Evolutionary conservation across 2,888 invertebrate species (phyloP).

Genomic region (Podabrus alpinus): DNA sequence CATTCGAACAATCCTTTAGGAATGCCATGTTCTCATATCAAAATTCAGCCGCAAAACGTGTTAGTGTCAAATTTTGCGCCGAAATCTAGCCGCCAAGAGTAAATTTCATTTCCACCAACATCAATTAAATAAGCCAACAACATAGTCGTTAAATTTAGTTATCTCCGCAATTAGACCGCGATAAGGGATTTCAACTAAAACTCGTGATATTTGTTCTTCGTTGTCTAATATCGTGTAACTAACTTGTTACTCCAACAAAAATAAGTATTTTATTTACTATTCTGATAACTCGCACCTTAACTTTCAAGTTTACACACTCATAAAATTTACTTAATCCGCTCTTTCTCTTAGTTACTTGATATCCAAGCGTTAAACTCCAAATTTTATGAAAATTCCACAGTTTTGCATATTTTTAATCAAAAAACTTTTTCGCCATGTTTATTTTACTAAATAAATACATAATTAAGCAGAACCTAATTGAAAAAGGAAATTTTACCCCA

Average conservation of each 20-base stretch:
- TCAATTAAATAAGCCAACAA: constrained; percentile 27
- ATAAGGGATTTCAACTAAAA: constrained; percentile 23
- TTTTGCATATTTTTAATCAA: background rate
- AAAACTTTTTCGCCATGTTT: background rate
- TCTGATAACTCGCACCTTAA: constrained; percentile 4
- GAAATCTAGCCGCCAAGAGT: constrained; percentile 12
- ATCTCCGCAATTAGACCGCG: constrained; percentile 28
- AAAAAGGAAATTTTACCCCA: background rate
- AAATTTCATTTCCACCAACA: constrained; percentile 19
- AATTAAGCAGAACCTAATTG: background rate
- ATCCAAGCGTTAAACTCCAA: background rate
- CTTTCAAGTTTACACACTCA: background rate
- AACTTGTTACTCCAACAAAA: background rate
- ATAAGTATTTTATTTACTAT: constrained; percentile 14
- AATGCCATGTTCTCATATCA: constrained; percentile 16
- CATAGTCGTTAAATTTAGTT: constrained; percentile 24
- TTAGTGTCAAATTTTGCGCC: constrained; percentile 17
- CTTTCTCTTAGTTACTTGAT: background rate
- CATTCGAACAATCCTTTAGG: constrained; percentile 39
- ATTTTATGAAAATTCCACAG: background rate
- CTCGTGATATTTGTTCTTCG: constrained; percentile 19
- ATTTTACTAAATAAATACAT: background rate
- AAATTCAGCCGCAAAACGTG: constrained; percentile 14
- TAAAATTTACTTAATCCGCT: background rate
- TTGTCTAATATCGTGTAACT: background rate